Base-by-base conservation (phyloP, 2,888 invertebrate genomes). In the Dastarcus helophoroides region DNA sequence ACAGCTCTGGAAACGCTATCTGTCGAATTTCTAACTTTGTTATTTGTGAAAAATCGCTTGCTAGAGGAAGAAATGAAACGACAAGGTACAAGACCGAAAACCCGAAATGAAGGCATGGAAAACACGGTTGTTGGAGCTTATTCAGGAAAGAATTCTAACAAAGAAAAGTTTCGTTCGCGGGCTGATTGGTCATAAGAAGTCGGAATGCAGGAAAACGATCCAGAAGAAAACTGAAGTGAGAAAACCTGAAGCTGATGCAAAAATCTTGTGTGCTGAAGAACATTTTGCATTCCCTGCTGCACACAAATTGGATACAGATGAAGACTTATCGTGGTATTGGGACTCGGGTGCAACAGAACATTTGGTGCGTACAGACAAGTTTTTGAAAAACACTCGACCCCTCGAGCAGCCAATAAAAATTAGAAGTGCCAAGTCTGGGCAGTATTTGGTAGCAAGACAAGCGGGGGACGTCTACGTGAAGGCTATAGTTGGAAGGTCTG, bases 381-480 rank as follows among this genome's bases (percentile, higher is more conserved):
- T 19, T 6, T 24, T 46, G 14, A 28, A 5, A 6, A 42, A 44
- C 22, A 26, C 36, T 2, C 24, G 27, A 15, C 32, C 32, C 10
- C 29, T 54, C 29, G 28, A 38, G 19, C 13, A 14, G 6, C 50
- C 47, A 6, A 9, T 55, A 4, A 45, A 50, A 39, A 54, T 55
- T 14, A 46, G 44, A 25, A 33, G 53, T 22, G 53, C 55, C 29
- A 52, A 51, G 42, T 32, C 42, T 29, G 43, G 39, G 21, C 23
- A 33, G 19, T 50, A 38, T 39, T 43, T 56, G 35, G 31, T 36
- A 31, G 51, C 51, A 3, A 50, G 44, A 1, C 47, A 53, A 37
- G 45, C 33, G 26, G 53, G 51, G n/a, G 15, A 8, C 7, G 10
- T 24, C 14, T 10, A 10, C 3, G 19, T 13, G 10, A 4, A 5